phyloP scores from a whole-genome alignment of 2,113 vertebrate species.

The Phrynosoma blainvillii region DNA sequence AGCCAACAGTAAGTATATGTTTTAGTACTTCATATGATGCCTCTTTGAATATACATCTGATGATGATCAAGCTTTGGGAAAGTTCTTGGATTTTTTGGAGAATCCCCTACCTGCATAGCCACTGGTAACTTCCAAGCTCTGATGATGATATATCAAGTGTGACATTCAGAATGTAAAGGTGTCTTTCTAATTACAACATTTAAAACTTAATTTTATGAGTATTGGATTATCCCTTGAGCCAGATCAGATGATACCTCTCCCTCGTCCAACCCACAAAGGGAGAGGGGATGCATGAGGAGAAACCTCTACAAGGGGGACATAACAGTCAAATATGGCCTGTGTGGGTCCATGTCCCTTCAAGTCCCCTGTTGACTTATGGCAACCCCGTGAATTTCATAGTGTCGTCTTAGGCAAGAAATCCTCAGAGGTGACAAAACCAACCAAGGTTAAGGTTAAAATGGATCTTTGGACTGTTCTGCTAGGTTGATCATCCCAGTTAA shows the following conservation, averaged over 20 bases:
- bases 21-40: not conserved
- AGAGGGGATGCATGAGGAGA: not conserved
- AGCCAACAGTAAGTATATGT: constrained; percentile 84
- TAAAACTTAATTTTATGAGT: not conserved
- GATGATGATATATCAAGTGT: not conserved
- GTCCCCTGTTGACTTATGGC: too few species aligned
- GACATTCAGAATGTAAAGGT: not conserved
- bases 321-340: too few species aligned
- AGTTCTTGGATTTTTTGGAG: not conserved
- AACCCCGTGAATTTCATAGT: too few species aligned
- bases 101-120: too few species aligned
- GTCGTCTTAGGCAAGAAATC: too few species aligned
- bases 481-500: too few species aligned
- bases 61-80: not conserved
- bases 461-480: too few species aligned
- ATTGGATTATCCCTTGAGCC: not conserved
- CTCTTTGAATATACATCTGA: not conserved
- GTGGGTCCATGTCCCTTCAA: too few species aligned
- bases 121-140: too few species aligned
- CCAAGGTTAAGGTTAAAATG: too few species aligned
- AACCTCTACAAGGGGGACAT: not conserved
- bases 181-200: not conserved
- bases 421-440: too few species aligned
- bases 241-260: not conserved
- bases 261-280: not conserved